Evolutionary conservation across 1,140 invertebrate genomes (phyloP), one percentile per base, ranked within the genome.

Genomic region (Drosophila bipectinata): DNA sequence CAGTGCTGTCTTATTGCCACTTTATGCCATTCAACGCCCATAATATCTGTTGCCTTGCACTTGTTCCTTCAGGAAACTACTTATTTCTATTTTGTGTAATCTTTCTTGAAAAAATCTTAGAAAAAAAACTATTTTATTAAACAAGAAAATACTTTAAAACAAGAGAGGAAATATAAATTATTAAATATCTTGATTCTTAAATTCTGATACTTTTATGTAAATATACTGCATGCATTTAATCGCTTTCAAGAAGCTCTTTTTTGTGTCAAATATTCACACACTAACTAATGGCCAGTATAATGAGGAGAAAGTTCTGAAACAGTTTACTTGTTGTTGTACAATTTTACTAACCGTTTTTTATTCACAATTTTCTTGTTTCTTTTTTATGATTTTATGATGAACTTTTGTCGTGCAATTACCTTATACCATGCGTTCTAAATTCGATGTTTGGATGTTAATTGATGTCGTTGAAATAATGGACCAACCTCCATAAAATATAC

Each of bases 381-480:
- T 88, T 89, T 64, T 81, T 73, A 63, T 53, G 41, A 78, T 66
- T 62, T 75, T 21, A 21, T 21, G 21, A 34, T 64, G 56, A 85
- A 77, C 56, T 60, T 59, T 64, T 60, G 47, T 21, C 39, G 59
- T 56, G 72, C 44, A 64, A 54, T 44, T 45, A 30, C 66, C 32
- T 26, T 69, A 37, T 66, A 39, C 41, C 66, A 49, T 87, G 68
- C 67, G 69, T 79, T 88, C 77, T 79, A 60, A 80, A 79, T 84
- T 89, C 85, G 68, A 80, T 85, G 80, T 90, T 88, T 89, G 85
- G 84, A 89, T 88, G 84, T 88, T 85, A 80, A 77, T 89, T 84
- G 84, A 76, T 88, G 84, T 88, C 67, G 60, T 83, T 84, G 52
- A 72, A 78, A 75, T 64, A 64, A 58, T 56, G 79, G 83, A 83